Percentiles rank a stretch among this genome's conserved stretches.
Conservation (phyloP, 2,113 vertebrate species). For the Xenopus laevis region DNA sequence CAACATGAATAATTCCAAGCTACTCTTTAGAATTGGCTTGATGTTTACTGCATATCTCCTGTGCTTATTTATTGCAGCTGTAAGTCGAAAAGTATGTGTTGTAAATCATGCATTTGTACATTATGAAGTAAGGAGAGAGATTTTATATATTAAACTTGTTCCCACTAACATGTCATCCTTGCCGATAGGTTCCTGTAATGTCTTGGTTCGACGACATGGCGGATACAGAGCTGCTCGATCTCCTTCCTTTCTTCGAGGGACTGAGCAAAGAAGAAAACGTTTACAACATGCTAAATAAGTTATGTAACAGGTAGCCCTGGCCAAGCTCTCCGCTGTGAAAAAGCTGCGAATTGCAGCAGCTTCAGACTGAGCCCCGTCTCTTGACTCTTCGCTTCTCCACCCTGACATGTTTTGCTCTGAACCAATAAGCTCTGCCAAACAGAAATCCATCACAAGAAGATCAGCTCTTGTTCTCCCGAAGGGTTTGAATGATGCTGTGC, state of each 20-base stretch:
- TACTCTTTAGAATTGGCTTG: no score
- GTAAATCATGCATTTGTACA: no score
- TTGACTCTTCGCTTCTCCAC: neutral
- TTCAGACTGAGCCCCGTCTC: neutral
- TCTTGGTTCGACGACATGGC: conserved; percentile 98
- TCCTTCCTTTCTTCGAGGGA: conserved; percentile 94
- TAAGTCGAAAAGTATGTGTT: no score
- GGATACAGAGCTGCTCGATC: conserved; percentile 93
- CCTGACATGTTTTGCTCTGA: neutral
- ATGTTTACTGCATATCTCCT: no score
- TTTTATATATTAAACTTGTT: no score
- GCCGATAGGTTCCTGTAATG: conserved; percentile 88
- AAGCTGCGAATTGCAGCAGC: neutral
- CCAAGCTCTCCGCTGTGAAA: neutral
- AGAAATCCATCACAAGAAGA: neutral
- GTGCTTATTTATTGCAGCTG: no score
- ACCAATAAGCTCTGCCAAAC: conserved; percentile 1
- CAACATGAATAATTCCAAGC: no score
- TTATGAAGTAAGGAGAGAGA: no score
- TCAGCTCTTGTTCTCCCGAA: conserved; percentile 2
- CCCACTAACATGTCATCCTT: neutral
- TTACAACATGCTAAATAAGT: conserved; percentile 85
- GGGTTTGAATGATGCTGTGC: neutral
- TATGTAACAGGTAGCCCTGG: conserved; percentile 88
- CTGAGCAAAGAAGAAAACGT: conserved; percentile 89